phyloP scores from a whole-genome alignment of 2,113 vertebrate genomes.

The Climacteris rufus region DNA sequence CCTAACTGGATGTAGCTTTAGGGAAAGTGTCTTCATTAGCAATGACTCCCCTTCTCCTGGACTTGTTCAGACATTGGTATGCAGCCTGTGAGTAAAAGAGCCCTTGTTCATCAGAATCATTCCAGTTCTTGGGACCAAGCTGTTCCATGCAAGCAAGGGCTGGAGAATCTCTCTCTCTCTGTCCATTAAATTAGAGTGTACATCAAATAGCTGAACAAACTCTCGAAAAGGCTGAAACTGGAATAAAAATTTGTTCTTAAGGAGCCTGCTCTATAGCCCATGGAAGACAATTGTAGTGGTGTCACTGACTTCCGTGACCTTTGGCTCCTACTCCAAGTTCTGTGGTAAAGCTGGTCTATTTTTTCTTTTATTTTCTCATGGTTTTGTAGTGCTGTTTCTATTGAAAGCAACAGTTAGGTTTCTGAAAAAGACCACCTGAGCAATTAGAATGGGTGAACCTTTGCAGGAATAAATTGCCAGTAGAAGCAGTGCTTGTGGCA shows the following conservation, averaged over 20 bases:
- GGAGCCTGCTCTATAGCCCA: not conserved
- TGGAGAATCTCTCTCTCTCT: not conserved
- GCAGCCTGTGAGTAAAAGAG: not conserved
- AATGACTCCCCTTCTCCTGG: not conserved
- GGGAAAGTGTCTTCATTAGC: not conserved
- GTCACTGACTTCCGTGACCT: not conserved
- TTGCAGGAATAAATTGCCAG: slow-evolving; percentile 35
- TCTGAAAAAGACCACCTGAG: not conserved
- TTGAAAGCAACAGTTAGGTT: not conserved
- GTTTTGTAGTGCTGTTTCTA: not conserved
- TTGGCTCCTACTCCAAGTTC: not conserved
- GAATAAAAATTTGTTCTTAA: not conserved
- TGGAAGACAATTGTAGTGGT: not conserved
- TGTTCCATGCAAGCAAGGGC: not conserved
- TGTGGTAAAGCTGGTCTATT: not conserved
- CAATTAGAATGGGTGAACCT: not conserved
- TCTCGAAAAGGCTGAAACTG: not conserved
- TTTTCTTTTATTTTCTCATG: not conserved
- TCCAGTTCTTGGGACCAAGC: not conserved
- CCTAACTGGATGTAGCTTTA: not conserved
- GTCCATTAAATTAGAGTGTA: not conserved
- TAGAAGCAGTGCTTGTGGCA: slow-evolving; percentile 1
- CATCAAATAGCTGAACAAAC: not conserved
- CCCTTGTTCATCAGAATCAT: not conserved
- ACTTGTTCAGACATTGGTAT: not conserved